Base-by-base conservation (phyloP, 2,797 vertebrate species). In the Gymnoscopelus braueri region DNA sequence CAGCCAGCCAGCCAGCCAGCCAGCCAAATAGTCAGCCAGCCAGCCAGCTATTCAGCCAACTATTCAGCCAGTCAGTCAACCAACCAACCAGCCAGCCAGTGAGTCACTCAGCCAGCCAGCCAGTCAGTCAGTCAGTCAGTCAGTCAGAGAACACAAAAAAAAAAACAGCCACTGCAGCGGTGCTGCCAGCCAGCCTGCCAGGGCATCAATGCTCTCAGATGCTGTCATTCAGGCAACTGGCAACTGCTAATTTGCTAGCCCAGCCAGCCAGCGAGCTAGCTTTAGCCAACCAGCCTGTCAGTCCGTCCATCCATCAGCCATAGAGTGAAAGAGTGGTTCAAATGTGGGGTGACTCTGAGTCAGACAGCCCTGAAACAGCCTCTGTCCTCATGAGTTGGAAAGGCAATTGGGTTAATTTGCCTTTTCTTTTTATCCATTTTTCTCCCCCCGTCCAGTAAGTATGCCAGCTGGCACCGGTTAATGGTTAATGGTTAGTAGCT, bases 401-500 rank as follows among this genome's bases (percentile, higher is more conserved):
- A 79, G 63, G 62, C 56, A 19, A 67, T 75, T 60, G 10, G 56
- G 72, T 71, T 80, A 39, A 72, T 69, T 80, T 74, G n/a, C 15
- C 14, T 69, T 61, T 26, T 61, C 12, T 71, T 67, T 32, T 75
- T 24, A 60, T 60, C 58, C 74, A 1, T 1, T 72, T 81, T 81
- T 72, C 62, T 62, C 73, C 9, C 8, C 39, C 39, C 39, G 39
- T 44, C 39, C 39, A 44, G 39, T 72, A 57, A 67, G 69, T 71
- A 70, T 83, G 74, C 80, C 50, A 69, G 9, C 59, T 81, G 75
- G 72, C 82, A 74, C 55, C 67, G 51, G 57, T 19, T 56, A 69
- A 54, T 71, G 59, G 69, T 69, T 75, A 82, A 82, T 75, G 75
- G 81, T 44, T 69, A 65, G 60, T 70, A 59, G 73, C 54, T 10